A percentile compares a stretch with the other conserved stretches of the same genome.
Conservation (phyloP, 64 coral and sea anemone genomes). For the Actinia tenebrosa region DNA sequence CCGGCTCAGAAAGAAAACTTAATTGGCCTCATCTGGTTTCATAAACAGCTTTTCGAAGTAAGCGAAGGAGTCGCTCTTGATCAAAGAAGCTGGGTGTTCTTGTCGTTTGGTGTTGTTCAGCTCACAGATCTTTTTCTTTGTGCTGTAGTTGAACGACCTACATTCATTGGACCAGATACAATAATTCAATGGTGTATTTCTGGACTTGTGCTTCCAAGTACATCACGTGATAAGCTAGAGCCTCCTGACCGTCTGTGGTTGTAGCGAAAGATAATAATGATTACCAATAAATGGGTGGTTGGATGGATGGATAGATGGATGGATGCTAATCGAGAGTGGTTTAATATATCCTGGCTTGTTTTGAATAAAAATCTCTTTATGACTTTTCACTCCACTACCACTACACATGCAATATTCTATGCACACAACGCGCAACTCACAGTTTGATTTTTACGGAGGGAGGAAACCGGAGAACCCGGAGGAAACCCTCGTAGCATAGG, state of each 20-base stretch:
- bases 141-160: neutral
- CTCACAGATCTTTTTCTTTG: neutral
- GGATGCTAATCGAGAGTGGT: no score
- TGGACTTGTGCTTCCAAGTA: neutral
- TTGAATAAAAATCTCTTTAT: no score
- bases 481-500: no score
- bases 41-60: neutral
- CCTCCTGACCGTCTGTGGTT: neutral
- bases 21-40: no score
- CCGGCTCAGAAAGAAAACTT: no score
- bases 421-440: no score
- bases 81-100: neutral
- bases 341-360: neutral
- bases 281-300: no score
- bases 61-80: neutral
- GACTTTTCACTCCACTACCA: no score
- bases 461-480: no score
- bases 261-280: neutral
- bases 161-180: neutral
- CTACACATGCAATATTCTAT: no score
- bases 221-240: neutral
- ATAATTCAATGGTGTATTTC: neutral
- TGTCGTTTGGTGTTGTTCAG: neutral
- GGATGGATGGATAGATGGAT: no score
- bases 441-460: no score